These are phyloP conservation scores for Trachops cirrhosus DNA, from an alignment of 2,797 vertebrate genomes.

Conservation along the genomic window DNA sequence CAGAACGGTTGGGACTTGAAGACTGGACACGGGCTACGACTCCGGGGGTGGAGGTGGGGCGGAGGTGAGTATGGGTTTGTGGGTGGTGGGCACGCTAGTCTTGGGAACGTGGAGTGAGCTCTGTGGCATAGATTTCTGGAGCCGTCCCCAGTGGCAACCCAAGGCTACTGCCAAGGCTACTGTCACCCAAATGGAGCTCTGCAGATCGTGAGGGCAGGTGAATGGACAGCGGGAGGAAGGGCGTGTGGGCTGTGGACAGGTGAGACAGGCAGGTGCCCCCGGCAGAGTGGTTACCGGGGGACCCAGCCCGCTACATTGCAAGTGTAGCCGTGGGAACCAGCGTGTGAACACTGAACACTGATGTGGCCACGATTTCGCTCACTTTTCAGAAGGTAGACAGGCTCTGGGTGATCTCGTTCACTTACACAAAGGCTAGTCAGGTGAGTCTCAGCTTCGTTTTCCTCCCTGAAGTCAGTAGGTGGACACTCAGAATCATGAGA, in stretches of 20 bases:
- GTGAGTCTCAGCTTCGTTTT: neutral
- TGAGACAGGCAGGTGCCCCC: no score
- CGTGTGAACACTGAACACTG: no score
- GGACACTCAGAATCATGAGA: accelerated
- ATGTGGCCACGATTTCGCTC: neutral
- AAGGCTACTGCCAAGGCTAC: no score
- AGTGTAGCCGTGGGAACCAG: neutral
- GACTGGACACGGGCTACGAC: accelerated
- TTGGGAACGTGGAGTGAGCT: neutral
- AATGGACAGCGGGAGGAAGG: no score
- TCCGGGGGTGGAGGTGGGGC: neutral
- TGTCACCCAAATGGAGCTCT: neutral
- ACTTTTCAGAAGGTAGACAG: neutral
- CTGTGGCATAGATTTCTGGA: neutral
- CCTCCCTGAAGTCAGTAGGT: neutral
- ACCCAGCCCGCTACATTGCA: accelerated
- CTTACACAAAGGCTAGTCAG: neutral
- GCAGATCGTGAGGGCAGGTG: accelerated
- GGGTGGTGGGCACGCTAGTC: accelerated
- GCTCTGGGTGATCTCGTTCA: neutral
- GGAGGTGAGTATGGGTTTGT: no score
- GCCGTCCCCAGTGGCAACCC: neutral
- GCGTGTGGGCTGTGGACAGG: no score
- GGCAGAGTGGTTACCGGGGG: accelerated
- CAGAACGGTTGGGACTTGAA: no score